A percentile compares a stretch with the other conserved stretches of the same genome.
These are phyloP conservation scores for Hylyphantes graminicola DNA, from an alignment of 1,140 invertebrate genomes.

Conservation along the genomic window DNA sequence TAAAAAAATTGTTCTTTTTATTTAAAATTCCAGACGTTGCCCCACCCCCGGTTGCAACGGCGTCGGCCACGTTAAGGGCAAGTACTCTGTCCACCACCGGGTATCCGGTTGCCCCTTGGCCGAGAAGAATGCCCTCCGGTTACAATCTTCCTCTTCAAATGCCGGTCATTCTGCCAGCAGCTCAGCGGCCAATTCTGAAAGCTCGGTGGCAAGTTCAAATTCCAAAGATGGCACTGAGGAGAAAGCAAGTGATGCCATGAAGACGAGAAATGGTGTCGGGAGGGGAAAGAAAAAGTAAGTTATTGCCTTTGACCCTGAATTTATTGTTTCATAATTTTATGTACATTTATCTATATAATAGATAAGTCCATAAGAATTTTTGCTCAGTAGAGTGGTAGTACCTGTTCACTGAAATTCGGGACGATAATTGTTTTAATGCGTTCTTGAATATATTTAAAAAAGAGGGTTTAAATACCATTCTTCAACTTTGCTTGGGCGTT, in stretches of 20 bases:
- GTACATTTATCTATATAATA: too few species aligned
- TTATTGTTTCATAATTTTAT: too few species aligned
- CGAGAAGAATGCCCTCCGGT: slow-evolving; percentile 48
- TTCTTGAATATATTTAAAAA: too few species aligned
- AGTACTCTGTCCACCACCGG: slow-evolving; percentile 69
- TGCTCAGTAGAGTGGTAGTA: too few species aligned
- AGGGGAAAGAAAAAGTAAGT: slow-evolving; percentile 52
- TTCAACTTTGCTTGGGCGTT: too few species aligned
- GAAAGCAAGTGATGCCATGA: slow-evolving; percentile 14
- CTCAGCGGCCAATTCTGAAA: background rate
- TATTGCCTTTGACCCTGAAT: background rate
- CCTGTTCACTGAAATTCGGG: too few species aligned
- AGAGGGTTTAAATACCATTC: too few species aligned
- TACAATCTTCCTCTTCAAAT: slow-evolving; percentile 9
- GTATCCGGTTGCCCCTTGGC: slow-evolving; percentile 63
- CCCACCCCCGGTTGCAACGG: slow-evolving; percentile 70
- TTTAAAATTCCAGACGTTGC: slow-evolving; percentile 62
- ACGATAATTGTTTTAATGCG: too few species aligned
- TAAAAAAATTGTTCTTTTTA: background rate
- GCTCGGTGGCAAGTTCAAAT: background rate
- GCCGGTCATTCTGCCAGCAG: background rate
- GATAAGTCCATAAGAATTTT: too few species aligned
- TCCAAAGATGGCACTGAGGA: too few species aligned
- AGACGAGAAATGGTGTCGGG: slow-evolving; percentile 38
- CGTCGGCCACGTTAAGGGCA: slow-evolving; percentile 69